phyloP scores from a whole-genome alignment of 2,113 vertebrate species.

The Microcebus tavaratra region DNA sequence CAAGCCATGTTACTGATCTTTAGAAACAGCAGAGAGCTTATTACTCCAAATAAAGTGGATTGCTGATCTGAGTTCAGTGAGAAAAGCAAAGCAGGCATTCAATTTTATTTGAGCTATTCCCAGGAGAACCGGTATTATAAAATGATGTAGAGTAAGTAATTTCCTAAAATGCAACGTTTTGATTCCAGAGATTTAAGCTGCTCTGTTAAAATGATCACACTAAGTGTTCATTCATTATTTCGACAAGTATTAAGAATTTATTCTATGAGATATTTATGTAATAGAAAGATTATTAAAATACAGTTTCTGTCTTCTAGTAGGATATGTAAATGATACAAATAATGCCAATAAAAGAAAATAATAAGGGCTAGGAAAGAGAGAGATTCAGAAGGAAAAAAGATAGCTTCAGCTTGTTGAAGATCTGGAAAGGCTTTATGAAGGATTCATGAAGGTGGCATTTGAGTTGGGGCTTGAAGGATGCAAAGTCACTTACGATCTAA shows the following conservation, averaged over 20 bases:
- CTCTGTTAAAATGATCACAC: slow-evolving; percentile 2
- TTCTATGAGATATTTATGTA: neutral
- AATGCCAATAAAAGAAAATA: slow-evolving; percentile 4
- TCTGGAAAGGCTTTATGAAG: slow-evolving; percentile 26
- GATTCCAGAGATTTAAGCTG: neutral
- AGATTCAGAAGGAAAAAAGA: neutral
- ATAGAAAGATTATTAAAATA: neutral
- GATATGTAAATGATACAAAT: neutral
- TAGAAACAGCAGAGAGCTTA: neutral
- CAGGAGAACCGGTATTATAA: neutral
- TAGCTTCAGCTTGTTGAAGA: neutral
- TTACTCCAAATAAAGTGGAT: neutral
- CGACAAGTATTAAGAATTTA: neutral
- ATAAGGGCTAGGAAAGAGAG: neutral
- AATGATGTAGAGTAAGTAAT: neutral
- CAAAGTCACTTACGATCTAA: slow-evolving; percentile 25
- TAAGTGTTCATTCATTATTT: slow-evolving; percentile 16
- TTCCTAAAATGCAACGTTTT: neutral
- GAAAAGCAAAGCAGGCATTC: neutral
- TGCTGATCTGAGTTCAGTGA: neutral
- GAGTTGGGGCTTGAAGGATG: neutral
- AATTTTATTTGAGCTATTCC: neutral
- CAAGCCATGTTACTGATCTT: slow-evolving; percentile 3
- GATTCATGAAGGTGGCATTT: slow-evolving; percentile 42
- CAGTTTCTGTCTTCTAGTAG: neutral